Conservation (phyloP, 2,888 invertebrate species). For the Cactoblastis cactorum region DNA sequence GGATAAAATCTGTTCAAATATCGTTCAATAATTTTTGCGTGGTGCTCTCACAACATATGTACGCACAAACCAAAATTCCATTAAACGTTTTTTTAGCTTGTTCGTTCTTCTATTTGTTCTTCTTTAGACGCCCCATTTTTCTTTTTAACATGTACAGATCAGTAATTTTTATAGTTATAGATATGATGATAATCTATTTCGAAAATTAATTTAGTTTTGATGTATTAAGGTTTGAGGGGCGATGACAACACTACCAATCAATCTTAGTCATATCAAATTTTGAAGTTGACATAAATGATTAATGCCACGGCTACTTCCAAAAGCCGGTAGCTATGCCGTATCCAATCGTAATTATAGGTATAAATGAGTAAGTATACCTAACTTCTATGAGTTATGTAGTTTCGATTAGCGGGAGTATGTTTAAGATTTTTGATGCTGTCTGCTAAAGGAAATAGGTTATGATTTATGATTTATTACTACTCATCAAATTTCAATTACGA, state of each 20-base stretch:
- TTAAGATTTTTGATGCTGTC: too few species aligned
- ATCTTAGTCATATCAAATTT: conserved; percentile 72
- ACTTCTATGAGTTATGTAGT: neutral
- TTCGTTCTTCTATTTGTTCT: conserved; percentile 44
- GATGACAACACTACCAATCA: conserved; percentile 53
- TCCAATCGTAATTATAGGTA: conserved; percentile 45
- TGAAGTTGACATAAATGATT: conserved; percentile 75
- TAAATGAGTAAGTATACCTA: conserved; percentile 17
- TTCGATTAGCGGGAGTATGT: neutral
- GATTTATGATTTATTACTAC: too few species aligned
- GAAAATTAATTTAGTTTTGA: conserved; percentile 14
- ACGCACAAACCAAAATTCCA: too few species aligned
- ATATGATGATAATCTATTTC: conserved; percentile 40
- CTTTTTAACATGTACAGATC: too few species aligned
- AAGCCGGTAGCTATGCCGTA: conserved; percentile 42
- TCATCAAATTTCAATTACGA: too few species aligned
- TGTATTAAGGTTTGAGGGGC: conserved; percentile 30
- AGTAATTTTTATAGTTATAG: too few species aligned
- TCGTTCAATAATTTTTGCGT: too few species aligned
- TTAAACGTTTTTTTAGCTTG: conserved; percentile 35
- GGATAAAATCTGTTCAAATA: too few species aligned
- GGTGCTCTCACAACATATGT: too few species aligned
- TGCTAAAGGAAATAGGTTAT: neutral
- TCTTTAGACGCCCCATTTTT: conserved; percentile 22
- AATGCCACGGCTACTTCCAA: conserved; percentile 57